phyloP scores from a whole-genome alignment of 2,888 invertebrate genomes.

The Plebejus argus region DNA sequence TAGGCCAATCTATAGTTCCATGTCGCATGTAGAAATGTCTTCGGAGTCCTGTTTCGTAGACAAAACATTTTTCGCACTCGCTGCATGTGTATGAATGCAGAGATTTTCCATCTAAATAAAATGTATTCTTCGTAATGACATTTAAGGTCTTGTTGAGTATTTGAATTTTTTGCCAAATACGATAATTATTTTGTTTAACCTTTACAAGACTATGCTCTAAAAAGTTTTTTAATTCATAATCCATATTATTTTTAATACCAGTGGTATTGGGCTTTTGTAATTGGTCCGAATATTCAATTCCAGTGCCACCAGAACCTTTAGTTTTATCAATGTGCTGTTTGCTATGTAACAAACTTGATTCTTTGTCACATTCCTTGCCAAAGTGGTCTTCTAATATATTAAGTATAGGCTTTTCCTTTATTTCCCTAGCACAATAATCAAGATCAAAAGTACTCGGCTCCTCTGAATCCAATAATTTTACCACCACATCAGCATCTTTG shows the following conservation, averaged over 20 bases:
- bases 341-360: background rate
- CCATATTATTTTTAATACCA: background rate
- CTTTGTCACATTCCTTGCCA: background rate
- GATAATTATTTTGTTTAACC: slow-evolving; percentile 73
- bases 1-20: slow-evolving; percentile 56
- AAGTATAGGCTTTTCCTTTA: slow-evolving; percentile 36
- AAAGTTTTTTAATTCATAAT: slow-evolving; percentile 47
- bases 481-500: slow-evolving; percentile 60
- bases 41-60: slow-evolving; percentile 70
- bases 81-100: slow-evolving; percentile 64
- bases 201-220: slow-evolving; percentile 71
- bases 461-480: slow-evolving; percentile 63
- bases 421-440: slow-evolving; percentile 60
- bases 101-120: slow-evolving; percentile 58
- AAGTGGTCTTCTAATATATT: background rate
- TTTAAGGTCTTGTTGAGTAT: slow-evolving; percentile 70
- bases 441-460: slow-evolving; percentile 59
- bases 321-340: background rate
- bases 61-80: slow-evolving; percentile 72
- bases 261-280: background rate
- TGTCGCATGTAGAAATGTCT: slow-evolving; percentile 67
- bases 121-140: slow-evolving; percentile 73
- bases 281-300: background rate
- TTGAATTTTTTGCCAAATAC: slow-evolving; percentile 74
- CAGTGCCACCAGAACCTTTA: background rate